Conservation (phyloP, 2,113 vertebrate species). For the Heptranchias perlo region DNA sequence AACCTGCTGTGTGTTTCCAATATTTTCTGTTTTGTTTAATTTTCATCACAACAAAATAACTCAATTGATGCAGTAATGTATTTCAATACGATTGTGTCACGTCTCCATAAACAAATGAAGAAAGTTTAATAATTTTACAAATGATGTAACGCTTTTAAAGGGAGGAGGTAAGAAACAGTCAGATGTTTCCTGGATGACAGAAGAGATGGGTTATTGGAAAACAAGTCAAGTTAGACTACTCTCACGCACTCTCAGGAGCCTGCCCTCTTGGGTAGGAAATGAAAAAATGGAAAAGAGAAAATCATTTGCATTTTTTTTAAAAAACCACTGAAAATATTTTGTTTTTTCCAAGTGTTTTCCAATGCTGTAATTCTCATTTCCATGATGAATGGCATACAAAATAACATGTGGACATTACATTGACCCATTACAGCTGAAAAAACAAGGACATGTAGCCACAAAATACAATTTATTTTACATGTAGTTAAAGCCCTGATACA, state of each 20-base stretch:
- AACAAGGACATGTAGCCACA: not conserved
- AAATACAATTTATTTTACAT: not conserved
- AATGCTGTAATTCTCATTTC: not conserved
- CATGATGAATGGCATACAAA: not conserved
- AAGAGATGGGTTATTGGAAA: not conserved
- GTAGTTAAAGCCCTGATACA: not conserved
- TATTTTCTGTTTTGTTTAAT: not conserved
- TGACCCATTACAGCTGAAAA: conserved; percentile 31
- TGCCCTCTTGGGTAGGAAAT: not conserved
- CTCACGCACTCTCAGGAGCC: not conserved
- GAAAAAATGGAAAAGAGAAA: not conserved
- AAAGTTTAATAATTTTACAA: not conserved
- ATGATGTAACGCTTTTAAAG: not conserved
- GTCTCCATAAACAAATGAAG: not conserved
- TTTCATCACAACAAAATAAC: not conserved
- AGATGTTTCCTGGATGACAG: not conserved
- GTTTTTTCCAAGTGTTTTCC: not conserved
- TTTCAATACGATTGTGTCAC: not conserved
- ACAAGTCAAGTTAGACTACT: not conserved
- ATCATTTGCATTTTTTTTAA: not conserved
- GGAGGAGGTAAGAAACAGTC: not conserved
- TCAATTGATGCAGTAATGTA: not conserved
- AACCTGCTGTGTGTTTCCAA: not conserved
- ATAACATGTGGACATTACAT: conserved; percentile 15
- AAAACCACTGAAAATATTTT: not conserved